A percentile compares a stretch with the other conserved stretches of the same genome.
These are phyloP conservation scores for Clinocottus analis DNA, from an alignment of 2,113 vertebrate genomes.

Conservation along the genomic window DNA sequence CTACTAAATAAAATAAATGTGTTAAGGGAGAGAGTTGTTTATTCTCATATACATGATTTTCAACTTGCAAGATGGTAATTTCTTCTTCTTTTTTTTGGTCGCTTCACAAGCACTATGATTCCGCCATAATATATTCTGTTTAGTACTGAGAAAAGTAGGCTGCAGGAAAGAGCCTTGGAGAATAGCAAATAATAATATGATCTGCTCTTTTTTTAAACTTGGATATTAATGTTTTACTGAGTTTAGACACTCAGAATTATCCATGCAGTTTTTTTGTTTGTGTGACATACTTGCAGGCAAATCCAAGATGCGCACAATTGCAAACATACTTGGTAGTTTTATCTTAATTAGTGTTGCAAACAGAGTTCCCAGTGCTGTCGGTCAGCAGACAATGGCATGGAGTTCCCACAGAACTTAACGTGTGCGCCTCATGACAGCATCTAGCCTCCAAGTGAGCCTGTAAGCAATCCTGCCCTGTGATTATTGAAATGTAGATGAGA, in stretches of 20 bases:
- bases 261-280: constrained; percentile 17
- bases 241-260: constrained; percentile 14
- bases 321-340: constrained; percentile 13
- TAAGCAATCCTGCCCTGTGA: constrained; percentile 14
- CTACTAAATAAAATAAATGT: constrained; percentile 79
- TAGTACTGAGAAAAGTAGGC: constrained; percentile 28
- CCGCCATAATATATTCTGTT: constrained; percentile 32
- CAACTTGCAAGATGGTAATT: constrained; percentile 50
- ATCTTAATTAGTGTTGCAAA: constrained; percentile 35
- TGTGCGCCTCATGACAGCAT: constrained; percentile 8
- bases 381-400: constrained; percentile 19
- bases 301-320: background rate
- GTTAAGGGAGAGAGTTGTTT: constrained; percentile 75
- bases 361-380: constrained; percentile 6
- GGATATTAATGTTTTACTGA: constrained; percentile 22
- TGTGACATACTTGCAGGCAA: background rate
- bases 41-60: constrained; percentile 63
- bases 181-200: constrained; percentile 12
- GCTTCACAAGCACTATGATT: constrained; percentile 25
- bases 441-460: constrained; percentile 11
- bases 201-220: constrained; percentile 7
- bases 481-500: constrained; percentile 24
- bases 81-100: background rate
- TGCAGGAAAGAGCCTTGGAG: constrained; percentile 15
- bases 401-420: constrained; percentile 4